A percentile compares a stretch with the other conserved stretches of the same genome.
These are phyloP conservation scores for Dipus sagitta DNA, from an alignment of 2,797 vertebrate genomes.

Conservation along the genomic window DNA sequence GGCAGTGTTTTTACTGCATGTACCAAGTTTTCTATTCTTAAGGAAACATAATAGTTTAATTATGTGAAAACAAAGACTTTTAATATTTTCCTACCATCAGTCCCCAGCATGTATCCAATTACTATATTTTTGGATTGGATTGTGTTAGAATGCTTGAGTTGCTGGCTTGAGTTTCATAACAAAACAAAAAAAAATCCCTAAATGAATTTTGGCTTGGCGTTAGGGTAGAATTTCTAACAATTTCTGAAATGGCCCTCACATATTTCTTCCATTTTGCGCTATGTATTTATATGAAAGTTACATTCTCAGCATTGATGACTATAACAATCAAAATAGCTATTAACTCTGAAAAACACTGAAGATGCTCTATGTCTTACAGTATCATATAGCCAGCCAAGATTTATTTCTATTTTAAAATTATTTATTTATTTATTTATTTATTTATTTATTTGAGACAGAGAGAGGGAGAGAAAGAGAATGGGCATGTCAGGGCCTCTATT, in stretches of 20 bases:
- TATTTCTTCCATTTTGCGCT: background rate
- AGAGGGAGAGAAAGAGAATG: no score
- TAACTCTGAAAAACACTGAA: background rate
- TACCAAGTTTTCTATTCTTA: background rate
- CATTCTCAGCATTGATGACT: background rate
- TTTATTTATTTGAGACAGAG: no score
- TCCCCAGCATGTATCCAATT: background rate
- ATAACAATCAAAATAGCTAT: background rate
- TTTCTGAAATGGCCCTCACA: background rate
- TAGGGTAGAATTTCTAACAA: background rate
- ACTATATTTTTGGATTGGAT: background rate
- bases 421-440: no score
- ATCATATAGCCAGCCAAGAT: background rate
- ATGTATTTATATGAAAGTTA: background rate
- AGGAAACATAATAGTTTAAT: background rate
- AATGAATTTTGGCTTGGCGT: background rate
- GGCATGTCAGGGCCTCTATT: no score
- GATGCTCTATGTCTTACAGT: background rate
- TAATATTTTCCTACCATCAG: background rate
- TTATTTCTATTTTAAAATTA: background rate
- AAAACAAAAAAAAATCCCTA: background rate
- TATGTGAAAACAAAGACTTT: background rate
- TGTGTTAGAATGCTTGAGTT: background rate
- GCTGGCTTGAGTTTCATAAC: background rate
- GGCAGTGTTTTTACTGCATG: no score